Base-by-base conservation (phyloP, 2,888 invertebrate genomes). In the Orthosia gothica region DNA sequence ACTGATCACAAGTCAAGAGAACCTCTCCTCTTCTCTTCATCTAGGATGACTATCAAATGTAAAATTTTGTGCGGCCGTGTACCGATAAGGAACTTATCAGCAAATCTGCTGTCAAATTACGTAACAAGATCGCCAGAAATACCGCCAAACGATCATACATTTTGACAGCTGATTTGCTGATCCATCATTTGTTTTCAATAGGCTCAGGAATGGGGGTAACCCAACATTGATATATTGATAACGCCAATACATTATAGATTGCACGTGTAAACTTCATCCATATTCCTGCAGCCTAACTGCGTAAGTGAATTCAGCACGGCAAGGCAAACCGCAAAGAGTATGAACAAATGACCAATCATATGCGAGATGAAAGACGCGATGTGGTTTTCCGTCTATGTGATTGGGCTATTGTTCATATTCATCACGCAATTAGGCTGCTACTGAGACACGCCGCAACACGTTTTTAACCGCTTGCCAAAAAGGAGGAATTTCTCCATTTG, bases 161-260 rank as follows among this genome's bases (percentile, higher is more conserved):
- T 40, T 15, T 26, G 58, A 59, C 23, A 50, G 49, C 40, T 23
- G 15, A 55, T 55, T 32, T 16, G 49, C n/a, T 16, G 23, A 72
- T 74, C 59, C 26, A 72, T 72, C 45, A 73, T 59, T 66, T 23
- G 5, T 32, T 49, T 26, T 23, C 57, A 70, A 23, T 23, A 23
- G 20, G 20, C 3, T 58, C 16, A 13, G 15, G 16, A 23, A 49
- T 20, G 7, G 11, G 26, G 32, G 3, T 55, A 70, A 20, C 26
- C 26, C 18, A 55, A 23, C 5, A 15, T 40, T 20, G 1, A 69
- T 15, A 3, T 1, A 54, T 45, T 23, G n/a, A 23, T 23, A 47
- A 20, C 47, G 23, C 13, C 9, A 23, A 16, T 66, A 18, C 13
- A 9, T 67, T 47, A 2, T 2, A 15, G 26, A 3, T 16, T 57